A percentile compares a stretch with the other conserved stretches of the same genome.
Conservation (phyloP, 2,888 invertebrate species). For the Calliopum simillimum region DNA sequence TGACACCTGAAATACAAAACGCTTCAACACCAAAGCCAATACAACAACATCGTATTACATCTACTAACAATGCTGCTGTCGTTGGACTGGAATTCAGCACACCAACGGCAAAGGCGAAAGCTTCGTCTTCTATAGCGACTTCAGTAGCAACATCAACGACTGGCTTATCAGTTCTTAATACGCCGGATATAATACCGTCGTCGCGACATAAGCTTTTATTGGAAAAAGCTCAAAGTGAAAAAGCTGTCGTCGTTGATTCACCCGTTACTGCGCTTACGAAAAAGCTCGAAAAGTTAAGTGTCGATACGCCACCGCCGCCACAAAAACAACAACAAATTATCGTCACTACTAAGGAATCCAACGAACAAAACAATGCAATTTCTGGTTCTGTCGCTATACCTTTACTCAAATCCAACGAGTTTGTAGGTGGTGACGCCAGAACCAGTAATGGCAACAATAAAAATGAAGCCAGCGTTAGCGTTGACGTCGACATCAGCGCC, state of each 20-base stretch:
- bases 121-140: constrained; percentile 20
- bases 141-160: constrained; percentile 33
- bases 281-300: constrained; percentile 56
- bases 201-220: constrained; percentile 52
- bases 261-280: constrained; percentile 60
- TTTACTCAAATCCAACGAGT: background rate
- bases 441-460: constrained; percentile 17
- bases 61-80: constrained; percentile 24
- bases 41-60: constrained; percentile 30
- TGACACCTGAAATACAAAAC: constrained; percentile 27
- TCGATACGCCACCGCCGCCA: constrained; percentile 43
- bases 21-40: constrained; percentile 38
- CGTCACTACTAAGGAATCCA: constrained; percentile 41
- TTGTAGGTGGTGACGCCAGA: constrained; percentile 30
- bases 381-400: background rate
- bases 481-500: constrained; percentile 42
- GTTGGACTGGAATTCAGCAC: constrained; percentile 38
- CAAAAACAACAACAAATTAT: constrained; percentile 28
- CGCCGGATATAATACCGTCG: constrained; percentile 69
- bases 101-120: constrained; percentile 35
- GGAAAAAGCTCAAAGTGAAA: constrained; percentile 35
- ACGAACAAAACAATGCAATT: constrained; percentile 32
- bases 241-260: constrained; percentile 52
- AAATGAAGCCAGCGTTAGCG: constrained; percentile 39
- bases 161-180: constrained; percentile 56